phyloP scores from a whole-genome alignment of 2,113 vertebrate species.

The Pachypanchax playfairii region DNA sequence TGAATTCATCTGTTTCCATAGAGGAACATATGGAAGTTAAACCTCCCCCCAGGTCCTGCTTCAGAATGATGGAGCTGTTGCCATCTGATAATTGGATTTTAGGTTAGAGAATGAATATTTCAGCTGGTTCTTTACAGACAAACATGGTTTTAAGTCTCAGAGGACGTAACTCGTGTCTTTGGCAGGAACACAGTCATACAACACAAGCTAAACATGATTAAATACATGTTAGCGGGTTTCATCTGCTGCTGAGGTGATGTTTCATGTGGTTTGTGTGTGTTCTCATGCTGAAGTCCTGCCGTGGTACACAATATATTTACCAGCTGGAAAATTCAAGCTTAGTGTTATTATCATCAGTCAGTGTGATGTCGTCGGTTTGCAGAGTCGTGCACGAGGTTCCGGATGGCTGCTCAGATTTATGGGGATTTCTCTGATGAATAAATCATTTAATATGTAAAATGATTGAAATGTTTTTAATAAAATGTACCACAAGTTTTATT shows the following conservation, averaged over 20 bases:
- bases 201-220: slow-evolving; percentile 14
- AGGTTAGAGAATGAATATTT: slow-evolving; percentile 2
- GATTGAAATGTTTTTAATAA: too few species aligned
- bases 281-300: slow-evolving; percentile 43
- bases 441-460: too few species aligned
- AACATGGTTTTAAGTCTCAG: slow-evolving; percentile 5
- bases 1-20: slow-evolving; percentile 6
- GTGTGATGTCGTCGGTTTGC: not conserved
- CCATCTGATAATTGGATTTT: slow-evolving; percentile 16
- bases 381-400: not conserved
- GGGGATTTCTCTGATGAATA: too few species aligned
- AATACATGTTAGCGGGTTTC: not conserved
- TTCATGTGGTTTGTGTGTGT: slow-evolving; percentile 3
- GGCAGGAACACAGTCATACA: slow-evolving; percentile 5
- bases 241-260: not conserved
- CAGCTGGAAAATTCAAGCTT: not conserved
- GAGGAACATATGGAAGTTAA: slow-evolving; percentile 13
- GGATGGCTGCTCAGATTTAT: not conserved
- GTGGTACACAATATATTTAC: not conserved
- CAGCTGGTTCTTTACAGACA: not conserved
- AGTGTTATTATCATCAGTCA: not conserved
- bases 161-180: not conserved
- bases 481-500: too few species aligned
- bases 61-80: slow-evolving; percentile 4
- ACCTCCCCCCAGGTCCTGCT: slow-evolving; percentile 2